phyloP scores from a whole-genome alignment of 2,888 invertebrate species.

The Gisinianus flammeolus region DNA sequence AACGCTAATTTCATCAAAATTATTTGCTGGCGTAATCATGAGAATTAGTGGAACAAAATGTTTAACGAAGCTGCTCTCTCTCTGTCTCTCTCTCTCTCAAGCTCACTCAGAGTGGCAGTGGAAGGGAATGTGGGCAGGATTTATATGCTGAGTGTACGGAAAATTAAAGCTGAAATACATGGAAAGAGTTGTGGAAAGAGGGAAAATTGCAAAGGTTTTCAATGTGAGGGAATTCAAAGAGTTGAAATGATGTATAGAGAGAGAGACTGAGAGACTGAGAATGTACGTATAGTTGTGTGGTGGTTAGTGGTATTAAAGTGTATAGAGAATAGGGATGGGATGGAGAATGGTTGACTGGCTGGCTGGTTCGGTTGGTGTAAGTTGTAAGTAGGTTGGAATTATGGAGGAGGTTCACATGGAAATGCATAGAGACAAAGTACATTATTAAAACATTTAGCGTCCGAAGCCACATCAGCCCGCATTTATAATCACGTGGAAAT shows the following conservation, averaged over 20 bases:
- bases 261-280: neutral
- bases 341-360: neutral
- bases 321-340: neutral
- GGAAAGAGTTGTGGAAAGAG: neutral
- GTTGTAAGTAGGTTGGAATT: neutral
- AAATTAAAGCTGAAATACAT: neutral
- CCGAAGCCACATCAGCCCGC: conserved; percentile 15
- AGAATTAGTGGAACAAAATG: neutral
- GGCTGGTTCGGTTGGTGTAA: neutral
- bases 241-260: neutral
- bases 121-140: neutral
- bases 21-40: conserved; percentile 2
- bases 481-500: conserved; percentile 43
- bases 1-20: neutral
- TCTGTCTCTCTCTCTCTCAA: neutral
- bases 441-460: conserved; percentile 34
- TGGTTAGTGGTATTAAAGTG: neutral
- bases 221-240: neutral
- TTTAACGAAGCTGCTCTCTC: neutral
- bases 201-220: neutral
- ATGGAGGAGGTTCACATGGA: neutral
- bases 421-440: conserved; percentile 5
- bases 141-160: neutral
- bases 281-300: neutral
- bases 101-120: no score